These are phyloP conservation scores for Hyposmocoma kahamanoa DNA, from an alignment of 1,140 invertebrate genomes.

Conservation along the genomic window DNA sequence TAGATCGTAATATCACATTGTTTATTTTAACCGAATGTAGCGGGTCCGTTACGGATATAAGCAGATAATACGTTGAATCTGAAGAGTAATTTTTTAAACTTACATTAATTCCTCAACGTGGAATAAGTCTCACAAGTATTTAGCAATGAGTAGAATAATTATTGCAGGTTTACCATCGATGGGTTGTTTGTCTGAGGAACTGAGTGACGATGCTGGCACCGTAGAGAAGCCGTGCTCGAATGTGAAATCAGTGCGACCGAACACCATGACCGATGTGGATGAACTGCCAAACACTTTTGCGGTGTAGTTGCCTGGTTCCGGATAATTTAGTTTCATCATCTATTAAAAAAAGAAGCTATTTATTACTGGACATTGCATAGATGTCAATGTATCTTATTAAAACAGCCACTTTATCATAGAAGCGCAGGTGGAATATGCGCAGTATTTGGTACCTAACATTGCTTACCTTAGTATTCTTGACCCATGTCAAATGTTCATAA, in stretches of 20 bases:
- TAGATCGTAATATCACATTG: no score
- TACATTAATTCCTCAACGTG: not conserved
- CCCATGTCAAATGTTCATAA: not conserved
- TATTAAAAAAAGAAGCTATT: not conserved
- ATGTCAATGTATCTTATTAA: no score
- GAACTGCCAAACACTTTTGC: constrained; percentile 3
- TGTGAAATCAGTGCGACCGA: constrained; percentile 15
- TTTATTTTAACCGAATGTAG: constrained; percentile 8
- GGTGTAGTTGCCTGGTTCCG: constrained; percentile 9
- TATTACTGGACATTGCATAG: no score
- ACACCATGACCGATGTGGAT: constrained; percentile 2
- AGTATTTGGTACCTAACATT: no score
- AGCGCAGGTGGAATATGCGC: no score
- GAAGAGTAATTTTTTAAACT: not conserved
- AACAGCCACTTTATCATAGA: no score
- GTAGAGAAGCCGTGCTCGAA: constrained; percentile 18
- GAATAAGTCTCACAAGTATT: not conserved
- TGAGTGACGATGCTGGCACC: not conserved
- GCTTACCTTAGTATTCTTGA: not conserved
- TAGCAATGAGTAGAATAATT: not conserved
- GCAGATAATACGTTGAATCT: constrained; percentile 8
- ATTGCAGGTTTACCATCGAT: constrained; percentile 6
- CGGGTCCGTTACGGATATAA: constrained; percentile 11
- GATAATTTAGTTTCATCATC: not conserved
- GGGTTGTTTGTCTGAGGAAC: constrained; percentile 10